A percentile compares a stretch with the other conserved stretches of the same genome.
These are phyloP conservation scores for Rhyacophila brunnea DNA, from an alignment of 1,140 invertebrate genomes.

Conservation along the genomic window DNA sequence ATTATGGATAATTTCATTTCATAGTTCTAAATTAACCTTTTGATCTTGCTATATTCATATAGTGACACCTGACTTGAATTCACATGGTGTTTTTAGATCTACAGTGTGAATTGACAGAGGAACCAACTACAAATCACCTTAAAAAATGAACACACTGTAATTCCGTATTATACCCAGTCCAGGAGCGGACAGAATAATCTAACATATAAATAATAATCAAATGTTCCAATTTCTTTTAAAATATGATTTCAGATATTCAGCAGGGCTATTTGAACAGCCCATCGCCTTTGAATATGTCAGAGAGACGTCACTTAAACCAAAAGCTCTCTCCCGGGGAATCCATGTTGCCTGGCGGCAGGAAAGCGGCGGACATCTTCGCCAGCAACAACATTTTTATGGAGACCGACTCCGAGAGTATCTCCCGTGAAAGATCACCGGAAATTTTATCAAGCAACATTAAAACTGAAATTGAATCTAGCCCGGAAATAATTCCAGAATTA, in stretches of 20 bases:
- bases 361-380: slow-evolving; percentile 29
- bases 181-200: no score
- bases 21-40: no score
- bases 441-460: slow-evolving; percentile 28
- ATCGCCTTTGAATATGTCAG: slow-evolving; percentile 2
- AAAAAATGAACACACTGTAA: no score
- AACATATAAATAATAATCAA: no score
- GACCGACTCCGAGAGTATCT: slow-evolving; percentile 22
- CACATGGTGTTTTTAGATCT: no score
- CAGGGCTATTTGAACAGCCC: slow-evolving; percentile 21
- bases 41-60: no score
- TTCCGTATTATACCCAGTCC: no score
- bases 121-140: no score
- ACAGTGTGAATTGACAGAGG: no score
- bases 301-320: slow-evolving; percentile 5
- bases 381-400: slow-evolving; percentile 34
- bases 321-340: slow-evolving; percentile 4
- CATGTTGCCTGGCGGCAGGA: slow-evolving; percentile 10
- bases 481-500: slow-evolving; percentile 27
- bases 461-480: slow-evolving; percentile 25
- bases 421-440: slow-evolving; percentile 32
- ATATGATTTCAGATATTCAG: slow-evolving; percentile 25
- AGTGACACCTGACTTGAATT: no score
- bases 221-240: no score
- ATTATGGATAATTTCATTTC: no score